phyloP scores from a whole-genome alignment of 2,113 vertebrate species.

The Lepisosteus osseus region DNA sequence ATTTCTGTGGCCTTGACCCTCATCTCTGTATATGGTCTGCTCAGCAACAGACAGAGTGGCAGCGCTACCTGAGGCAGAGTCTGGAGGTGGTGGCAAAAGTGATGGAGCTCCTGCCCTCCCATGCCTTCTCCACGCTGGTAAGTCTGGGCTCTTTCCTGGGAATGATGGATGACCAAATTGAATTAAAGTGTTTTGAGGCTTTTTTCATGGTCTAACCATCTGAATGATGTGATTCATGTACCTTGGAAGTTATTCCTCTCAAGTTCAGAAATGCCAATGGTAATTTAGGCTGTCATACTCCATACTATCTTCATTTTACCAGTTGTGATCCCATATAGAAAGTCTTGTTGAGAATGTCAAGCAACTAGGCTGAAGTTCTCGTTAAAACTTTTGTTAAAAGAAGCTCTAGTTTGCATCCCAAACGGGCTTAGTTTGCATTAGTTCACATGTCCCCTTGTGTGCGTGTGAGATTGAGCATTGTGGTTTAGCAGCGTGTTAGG shows the following conservation, averaged over 20 bases:
- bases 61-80: constrained; percentile 96
- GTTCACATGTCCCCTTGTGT: not conserved
- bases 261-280: no score
- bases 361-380: not conserved
- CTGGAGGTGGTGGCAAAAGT: constrained; percentile 97
- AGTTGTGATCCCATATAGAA: not conserved
- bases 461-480: not conserved
- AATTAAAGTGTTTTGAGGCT: no score
- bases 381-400: not conserved
- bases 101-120: constrained; percentile 95
- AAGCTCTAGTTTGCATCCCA: no score
- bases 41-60: constrained; percentile 97
- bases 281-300: no score
- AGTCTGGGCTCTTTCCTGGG: constrained; percentile 33
- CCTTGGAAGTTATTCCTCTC: no score
- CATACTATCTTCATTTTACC: no score
- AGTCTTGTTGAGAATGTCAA: not conserved
- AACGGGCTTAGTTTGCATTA: no score
- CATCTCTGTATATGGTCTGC: constrained; percentile 31
- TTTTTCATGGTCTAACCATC: no score
- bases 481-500: not conserved
- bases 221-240: no score
- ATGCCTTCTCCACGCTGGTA: constrained; percentile 92
- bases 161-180: no score
- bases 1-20: no score